Evolutionary conservation across 2,888 invertebrate species (phyloP).

Genomic region (Orthosia gracilis): DNA sequence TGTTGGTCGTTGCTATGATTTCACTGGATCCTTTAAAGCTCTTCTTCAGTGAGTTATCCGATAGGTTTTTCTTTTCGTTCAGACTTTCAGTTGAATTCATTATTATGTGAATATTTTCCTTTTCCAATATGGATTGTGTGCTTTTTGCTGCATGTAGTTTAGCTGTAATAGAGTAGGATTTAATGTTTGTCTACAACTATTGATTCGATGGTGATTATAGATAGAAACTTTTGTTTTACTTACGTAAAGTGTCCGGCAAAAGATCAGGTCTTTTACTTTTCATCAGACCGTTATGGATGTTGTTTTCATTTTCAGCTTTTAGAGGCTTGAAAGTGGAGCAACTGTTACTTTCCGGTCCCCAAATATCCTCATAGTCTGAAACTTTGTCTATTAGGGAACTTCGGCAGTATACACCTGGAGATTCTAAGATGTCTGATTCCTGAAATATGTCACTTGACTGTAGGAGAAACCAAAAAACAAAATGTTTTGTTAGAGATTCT

Average conservation of each 20-base stretch:
- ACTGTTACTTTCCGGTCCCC: constrained; percentile 93
- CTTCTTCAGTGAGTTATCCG: constrained; percentile 83
- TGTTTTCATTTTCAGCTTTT: constrained; percentile 83
- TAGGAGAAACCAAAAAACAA: neutral
- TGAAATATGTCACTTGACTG: constrained; percentile 74
- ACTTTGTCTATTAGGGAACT: constrained; percentile 97
- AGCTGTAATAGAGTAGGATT: constrained; percentile 74
- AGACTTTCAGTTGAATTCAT: constrained; percentile 86
- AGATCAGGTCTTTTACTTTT: constrained; percentile 92
- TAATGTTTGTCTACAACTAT: neutral
- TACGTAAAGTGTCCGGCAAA: constrained; percentile 91
- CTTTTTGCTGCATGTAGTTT: constrained; percentile 87
- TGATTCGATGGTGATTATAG: neutral
- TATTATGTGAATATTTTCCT: constrained; percentile 84
- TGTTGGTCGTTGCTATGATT: constrained; percentile 88
- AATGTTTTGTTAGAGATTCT: neutral
- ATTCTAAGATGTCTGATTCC: constrained; percentile 96
- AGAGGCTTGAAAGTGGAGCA: constrained; percentile 89
- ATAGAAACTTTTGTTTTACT: constrained; percentile 66
- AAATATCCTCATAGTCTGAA: constrained; percentile 98
- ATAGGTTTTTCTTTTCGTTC: constrained; percentile 84
- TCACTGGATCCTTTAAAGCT: constrained; percentile 85
- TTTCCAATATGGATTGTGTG: constrained; percentile 87
- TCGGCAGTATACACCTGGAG: constrained; percentile 95
- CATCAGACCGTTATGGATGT: constrained; percentile 88